Conservation (phyloP, 1,140 invertebrate species). For the Ptiloglossa arizonensis region DNA sequence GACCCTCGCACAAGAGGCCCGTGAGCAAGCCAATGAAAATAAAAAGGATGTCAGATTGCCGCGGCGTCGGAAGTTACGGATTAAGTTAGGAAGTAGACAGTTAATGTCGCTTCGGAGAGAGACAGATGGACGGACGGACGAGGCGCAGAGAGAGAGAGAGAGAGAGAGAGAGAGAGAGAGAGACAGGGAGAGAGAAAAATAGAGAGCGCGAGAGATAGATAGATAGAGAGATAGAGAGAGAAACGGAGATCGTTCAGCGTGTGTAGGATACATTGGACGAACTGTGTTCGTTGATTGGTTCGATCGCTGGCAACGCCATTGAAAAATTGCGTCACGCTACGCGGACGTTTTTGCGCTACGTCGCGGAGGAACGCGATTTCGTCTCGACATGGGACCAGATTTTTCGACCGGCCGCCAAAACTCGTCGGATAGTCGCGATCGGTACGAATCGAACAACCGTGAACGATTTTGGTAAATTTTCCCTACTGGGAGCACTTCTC, state of each 20-base stretch:
- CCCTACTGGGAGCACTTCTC: too few species aligned
- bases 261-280: constrained; percentile 14
- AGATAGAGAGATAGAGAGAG: constrained; percentile 10
- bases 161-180: constrained; percentile 30
- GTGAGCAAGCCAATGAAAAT: constrained; percentile 80
- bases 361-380: not conserved
- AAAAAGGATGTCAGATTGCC: constrained; percentile 83
- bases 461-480: too few species aligned
- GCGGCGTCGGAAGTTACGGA: constrained; percentile 82
- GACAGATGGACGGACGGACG: constrained; percentile 57
- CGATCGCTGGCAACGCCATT: constrained; percentile 45
- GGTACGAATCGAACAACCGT: too few species aligned
- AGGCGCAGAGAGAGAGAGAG: constrained; percentile 5
- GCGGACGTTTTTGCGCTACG: not conserved
- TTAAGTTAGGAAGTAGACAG: constrained; percentile 83
- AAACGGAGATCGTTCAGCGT: constrained; percentile 29
- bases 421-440: too few species aligned
- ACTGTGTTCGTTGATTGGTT: constrained; percentile 46
- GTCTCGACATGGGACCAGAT: too few species aligned
- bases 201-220: constrained; percentile 14
- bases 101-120: constrained; percentile 76
- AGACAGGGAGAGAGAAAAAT: not conserved
- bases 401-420: too few species aligned
- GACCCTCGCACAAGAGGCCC: constrained; percentile 73
- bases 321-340: constrained; percentile 30